Base-by-base conservation (phyloP, 2,113 vertebrate species). In the Isurus oxyrinchus region DNA sequence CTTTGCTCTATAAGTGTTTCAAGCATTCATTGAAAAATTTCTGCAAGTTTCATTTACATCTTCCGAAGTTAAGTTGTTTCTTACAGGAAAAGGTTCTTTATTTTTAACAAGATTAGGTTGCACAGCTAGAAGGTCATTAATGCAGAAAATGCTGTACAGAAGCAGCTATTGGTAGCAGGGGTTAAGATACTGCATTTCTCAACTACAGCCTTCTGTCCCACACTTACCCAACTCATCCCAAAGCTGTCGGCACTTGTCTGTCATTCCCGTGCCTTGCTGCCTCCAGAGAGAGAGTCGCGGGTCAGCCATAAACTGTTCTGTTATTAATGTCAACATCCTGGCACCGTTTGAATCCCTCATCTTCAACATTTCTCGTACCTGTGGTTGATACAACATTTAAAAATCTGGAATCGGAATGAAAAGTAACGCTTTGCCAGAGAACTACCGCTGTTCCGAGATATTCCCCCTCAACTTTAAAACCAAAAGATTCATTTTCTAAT, bases 321-420 rank as follows among this genome's bases (percentile, higher is more conserved):
- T 99, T 97, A 99, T 99, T 96, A 99, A 96, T 0, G 99, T 99
- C 97, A 99, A 98, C 99, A 99, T 99, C 96, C 99, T 98, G 96
- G 99, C 99, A 40, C 99, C 99, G 0, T 99, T 99, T 90, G 99
- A 99, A 98, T 99, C 99, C 96, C 99, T 98, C 99, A 99, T 99
- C 96, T 99, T 98, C 93, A 99, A 98, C 99, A 99, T 99, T 98
- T 99, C 99, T 96, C 99, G 98, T 96, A 99, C 99, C 96, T 96
- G 57, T 35, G 53, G n/a, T 35, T 8, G 19, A 72, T 19, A 40
- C 84, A 90, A 13, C 31, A 91, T 59, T 35, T 59, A 91, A 91
- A 66, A 53, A 57, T 59, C 63, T 72, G 31, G 25, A 95, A 66
- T 44, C 55, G 40, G 67, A 87, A 63, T 16, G 79, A 21, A 67